Base-by-base conservation (phyloP, 2,797 vertebrate genomes). In the Xyrichtys novacula region DNA sequence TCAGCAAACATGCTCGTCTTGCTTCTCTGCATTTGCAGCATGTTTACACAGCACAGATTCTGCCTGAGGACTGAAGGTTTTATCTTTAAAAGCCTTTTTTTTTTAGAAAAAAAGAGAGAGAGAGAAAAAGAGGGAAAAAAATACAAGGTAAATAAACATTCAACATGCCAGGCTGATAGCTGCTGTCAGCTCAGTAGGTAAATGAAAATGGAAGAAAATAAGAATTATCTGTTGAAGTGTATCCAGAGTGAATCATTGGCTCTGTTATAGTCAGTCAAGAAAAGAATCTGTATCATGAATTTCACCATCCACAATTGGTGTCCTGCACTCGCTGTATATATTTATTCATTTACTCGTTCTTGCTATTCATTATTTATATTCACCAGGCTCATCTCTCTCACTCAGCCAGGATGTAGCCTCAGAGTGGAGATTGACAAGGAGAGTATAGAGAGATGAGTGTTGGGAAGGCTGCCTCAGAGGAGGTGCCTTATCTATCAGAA, bases 121-220 rank as follows among this genome's bases (percentile, higher is more conserved):
- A n/a, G n/a, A n/a, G n/a, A n/a, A n/a, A n/a, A n/a, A n/a, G n/a
- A n/a, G n/a, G n/a, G 42, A 9, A 10, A 15, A 38, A 58, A 54
- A 16, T 43, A 6, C 19, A n/a, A 61, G 23, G 16, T 62, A 61
- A 53, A 67, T 58, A 58, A 54, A 50, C 16, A 61, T 53, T 38
- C 34, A 39, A 8, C 28, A 22, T 59, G 48, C 39, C 42, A 54
- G 1, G 2, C 0, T 49, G 58, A 43, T 8, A 7, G 49, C 65
- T 65, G 44, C 29, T 57, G 63, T 46, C 50, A 59, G 61, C 16
- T 66, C 32, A 38, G 22, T 55, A 19, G 50, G 17, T 26, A 47
- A 61, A 77, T 20, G 47, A 47, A 71, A 67, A 71, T 26, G 40
- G 5, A 14, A n/a, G 31, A 38, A 56, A 54, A 49, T 23, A 29